A percentile compares a stretch with the other conserved stretches of the same genome.
Evolutionary conservation across 1,140 invertebrate genomes (phyloP).

Genomic region (Myzus persicae): DNA sequence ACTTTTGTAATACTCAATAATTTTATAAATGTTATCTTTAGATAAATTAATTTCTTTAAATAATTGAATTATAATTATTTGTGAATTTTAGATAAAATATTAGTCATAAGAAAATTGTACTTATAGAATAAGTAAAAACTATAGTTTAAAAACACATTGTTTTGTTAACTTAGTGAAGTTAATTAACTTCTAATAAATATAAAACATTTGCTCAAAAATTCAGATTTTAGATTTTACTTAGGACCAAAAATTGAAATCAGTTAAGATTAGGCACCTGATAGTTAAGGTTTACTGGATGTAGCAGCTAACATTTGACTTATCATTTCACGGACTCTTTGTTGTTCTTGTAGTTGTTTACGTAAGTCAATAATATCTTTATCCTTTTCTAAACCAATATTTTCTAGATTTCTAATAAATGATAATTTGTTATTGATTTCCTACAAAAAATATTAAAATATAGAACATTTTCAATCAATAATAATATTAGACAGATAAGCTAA

Average conservation of each 20-base stretch:
- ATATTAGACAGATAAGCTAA: not conserved
- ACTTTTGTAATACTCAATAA: not conserved
- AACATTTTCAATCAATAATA: not conserved
- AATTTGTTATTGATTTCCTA: slow-evolving; percentile 52
- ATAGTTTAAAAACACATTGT: not conserved
- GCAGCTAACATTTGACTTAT: slow-evolving; percentile 55
- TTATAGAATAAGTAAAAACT: not conserved
- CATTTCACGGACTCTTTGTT: slow-evolving; percentile 51
- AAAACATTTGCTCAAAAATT: not conserved
- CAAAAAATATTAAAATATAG: not conserved
- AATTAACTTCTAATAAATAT: not conserved
- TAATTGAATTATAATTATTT: not conserved
- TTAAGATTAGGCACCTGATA: not conserved
- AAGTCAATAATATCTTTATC: slow-evolving; percentile 40
- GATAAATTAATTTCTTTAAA: not conserved
- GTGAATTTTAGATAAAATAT: not conserved
- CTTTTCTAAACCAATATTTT: slow-evolving; percentile 4
- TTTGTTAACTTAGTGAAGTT: not conserved
- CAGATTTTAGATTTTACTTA: not conserved
- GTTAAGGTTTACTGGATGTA: slow-evolving; percentile 49
- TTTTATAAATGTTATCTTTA: not conserved
- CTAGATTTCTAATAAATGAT: slow-evolving; percentile 36
- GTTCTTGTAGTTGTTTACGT: slow-evolving; percentile 44
- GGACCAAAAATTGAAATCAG: not conserved
- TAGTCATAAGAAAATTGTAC: not conserved